Evolutionary conservation across 1,140 invertebrate genomes (phyloP).

Genomic region (Laodelphax striatellus): DNA sequence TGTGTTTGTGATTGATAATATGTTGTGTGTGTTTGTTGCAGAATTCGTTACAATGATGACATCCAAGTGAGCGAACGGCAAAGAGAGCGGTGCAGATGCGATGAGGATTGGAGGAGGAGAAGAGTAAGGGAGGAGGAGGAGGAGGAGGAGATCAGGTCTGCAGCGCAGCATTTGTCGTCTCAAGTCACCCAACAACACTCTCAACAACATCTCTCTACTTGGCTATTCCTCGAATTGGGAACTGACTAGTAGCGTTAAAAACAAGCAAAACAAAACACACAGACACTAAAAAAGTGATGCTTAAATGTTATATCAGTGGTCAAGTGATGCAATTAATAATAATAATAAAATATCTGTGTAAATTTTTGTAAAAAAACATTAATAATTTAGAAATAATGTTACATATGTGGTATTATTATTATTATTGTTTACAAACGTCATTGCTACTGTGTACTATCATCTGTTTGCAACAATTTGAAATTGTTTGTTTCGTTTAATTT

Average conservation of each 20-base stretch:
- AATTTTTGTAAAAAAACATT: conserved; percentile 32
- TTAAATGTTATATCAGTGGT: conserved; percentile 25
- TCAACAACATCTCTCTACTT: no score
- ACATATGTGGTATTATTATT: conserved; percentile 14
- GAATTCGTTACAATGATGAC: conserved; percentile 99
- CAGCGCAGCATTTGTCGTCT: conserved; percentile 39
- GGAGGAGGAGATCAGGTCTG: conserved; percentile 31
- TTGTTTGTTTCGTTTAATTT: no score
- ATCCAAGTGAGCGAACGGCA: conserved; percentile 67
- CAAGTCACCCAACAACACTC: conserved; percentile 27
- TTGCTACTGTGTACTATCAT: no score
- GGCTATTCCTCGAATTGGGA: no score
- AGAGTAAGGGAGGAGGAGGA: conserved; percentile 8
- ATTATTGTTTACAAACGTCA: no score
- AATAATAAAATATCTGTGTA: conserved; percentile 24
- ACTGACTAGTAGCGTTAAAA: conserved; percentile 15
- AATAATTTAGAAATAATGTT: conserved; percentile 23
- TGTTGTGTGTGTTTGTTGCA: conserved; percentile 45
- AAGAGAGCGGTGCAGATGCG: no score
- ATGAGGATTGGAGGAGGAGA: no score
- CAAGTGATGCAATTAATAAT: conserved; percentile 20
- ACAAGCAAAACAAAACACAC: conserved; percentile 21
- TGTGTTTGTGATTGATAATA: no score
- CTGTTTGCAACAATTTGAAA: no score
- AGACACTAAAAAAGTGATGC: conserved; percentile 23